Evolutionary conservation across 2,113 vertebrate genomes (phyloP).

Genomic region (Sinocyclocheilus grahami): DNA sequence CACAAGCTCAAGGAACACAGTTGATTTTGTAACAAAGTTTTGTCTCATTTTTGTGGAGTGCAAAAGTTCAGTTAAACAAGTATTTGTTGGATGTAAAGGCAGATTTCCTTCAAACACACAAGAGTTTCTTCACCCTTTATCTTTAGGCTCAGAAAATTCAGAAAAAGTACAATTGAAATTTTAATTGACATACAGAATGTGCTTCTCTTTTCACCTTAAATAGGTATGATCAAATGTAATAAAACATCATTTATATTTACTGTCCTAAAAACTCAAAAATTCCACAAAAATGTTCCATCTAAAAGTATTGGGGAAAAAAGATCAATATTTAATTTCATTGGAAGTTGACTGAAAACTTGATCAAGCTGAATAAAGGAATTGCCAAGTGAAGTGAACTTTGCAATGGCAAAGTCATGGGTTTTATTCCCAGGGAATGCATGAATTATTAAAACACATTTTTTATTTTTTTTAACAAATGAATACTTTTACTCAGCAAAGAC

Average conservation of each 20-base stretch:
- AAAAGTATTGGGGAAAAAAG: background rate
- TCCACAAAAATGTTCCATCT: background rate
- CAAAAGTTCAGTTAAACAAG: background rate
- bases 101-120: background rate
- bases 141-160: background rate
- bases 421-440: background rate
- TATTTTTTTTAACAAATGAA: too few relatives aligned
- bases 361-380: background rate
- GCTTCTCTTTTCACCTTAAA: background rate
- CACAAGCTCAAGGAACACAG: conserved; percentile 6
- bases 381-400: background rate
- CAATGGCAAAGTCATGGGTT: background rate
- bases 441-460: too few relatives aligned
- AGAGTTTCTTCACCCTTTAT: background rate
- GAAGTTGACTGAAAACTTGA: background rate
- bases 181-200: background rate
- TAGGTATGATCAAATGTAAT: background rate
- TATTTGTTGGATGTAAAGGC: background rate
- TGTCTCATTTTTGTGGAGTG: background rate
- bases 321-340: background rate
- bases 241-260: too few relatives aligned
- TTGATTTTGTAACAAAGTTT: background rate
- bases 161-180: background rate
- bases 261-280: background rate
- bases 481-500: too few relatives aligned